Percentiles rank a stretch among this genome's conserved stretches.
Conservation (phyloP, 2,888 invertebrate genomes). For the Zaprionus lineosus region DNA sequence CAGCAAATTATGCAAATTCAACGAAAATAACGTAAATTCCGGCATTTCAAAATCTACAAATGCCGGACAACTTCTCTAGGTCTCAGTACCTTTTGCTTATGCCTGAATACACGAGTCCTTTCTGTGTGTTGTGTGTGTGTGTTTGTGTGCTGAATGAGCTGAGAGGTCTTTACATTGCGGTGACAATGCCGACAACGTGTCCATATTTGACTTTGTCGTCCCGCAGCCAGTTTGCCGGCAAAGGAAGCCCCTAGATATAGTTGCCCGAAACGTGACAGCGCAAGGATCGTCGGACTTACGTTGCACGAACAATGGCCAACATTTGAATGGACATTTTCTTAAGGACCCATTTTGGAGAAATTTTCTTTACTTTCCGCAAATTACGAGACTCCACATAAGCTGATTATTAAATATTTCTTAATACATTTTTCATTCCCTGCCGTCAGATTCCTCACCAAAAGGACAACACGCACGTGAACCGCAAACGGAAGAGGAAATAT, state of each 20-base stretch:
- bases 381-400: conserved; percentile 49
- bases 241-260: conserved; percentile 1
- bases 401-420: conserved; percentile 74
- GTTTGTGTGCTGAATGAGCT: conserved; percentile 23
- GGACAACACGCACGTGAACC: conserved; percentile 13
- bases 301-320: conserved; percentile 20
- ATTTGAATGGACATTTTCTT: conserved; percentile 2
- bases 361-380: conserved; percentile 20
- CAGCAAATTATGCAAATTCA: conserved; percentile 71
- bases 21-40: conserved; percentile 70
- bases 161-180: conserved; percentile 42
- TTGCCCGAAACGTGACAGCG: conserved; percentile 68
- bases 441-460: conserved; percentile 5
- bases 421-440: conserved; percentile 56
- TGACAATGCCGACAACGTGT: conserved; percentile 51
- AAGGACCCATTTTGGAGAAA: conserved; percentile 1
- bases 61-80: conserved; percentile 27
- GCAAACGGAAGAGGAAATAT: conserved; percentile 52
- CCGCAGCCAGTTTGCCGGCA: conserved; percentile 8
- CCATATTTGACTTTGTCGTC: conserved; percentile 65
- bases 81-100: neutral
- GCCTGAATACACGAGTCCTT: neutral
- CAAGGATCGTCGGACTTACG: conserved; percentile 62
- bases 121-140: neutral
- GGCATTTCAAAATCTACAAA: conserved; percentile 61